Conservation (phyloP, 2,113 vertebrate species). For the Puntigrus tetrazona region DNA sequence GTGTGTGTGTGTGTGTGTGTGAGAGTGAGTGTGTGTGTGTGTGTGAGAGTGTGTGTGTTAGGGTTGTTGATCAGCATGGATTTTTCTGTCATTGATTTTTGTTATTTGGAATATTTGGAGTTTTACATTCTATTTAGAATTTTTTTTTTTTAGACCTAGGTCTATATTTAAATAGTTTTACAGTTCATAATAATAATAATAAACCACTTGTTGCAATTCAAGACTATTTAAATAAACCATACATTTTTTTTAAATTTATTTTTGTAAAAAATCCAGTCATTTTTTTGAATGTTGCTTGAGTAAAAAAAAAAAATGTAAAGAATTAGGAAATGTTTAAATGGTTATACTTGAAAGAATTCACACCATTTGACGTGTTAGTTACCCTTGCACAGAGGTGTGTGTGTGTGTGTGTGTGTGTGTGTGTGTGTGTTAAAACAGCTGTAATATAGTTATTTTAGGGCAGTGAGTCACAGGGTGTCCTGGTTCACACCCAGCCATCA, state of each 20-base stretch:
- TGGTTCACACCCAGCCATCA: constrained; percentile 32
- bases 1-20: no score
- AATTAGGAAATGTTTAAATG: background rate
- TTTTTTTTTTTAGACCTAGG: background rate
- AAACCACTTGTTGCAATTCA: background rate
- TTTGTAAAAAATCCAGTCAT: background rate
- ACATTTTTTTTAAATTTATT: background rate
- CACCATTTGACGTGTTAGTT: background rate
- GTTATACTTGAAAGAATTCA: background rate
- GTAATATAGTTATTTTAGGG: constrained; percentile 21
- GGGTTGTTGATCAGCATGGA: background rate
- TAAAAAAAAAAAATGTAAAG: background rate
- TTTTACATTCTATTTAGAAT: background rate
- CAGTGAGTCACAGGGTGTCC: constrained; percentile 36
- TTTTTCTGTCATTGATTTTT: background rate
- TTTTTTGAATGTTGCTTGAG: background rate
- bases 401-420: background rate
- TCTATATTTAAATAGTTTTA: background rate
- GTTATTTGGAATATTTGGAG: background rate
- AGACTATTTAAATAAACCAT: background rate
- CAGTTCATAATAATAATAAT: background rate
- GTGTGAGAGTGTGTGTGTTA: background rate
- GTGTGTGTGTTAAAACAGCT: background rate
- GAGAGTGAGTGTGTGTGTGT: no score
- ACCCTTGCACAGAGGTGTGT: background rate